These are phyloP conservation scores for Acronicta alni DNA, from an alignment of 2,888 invertebrate species.

Conservation along the genomic window DNA sequence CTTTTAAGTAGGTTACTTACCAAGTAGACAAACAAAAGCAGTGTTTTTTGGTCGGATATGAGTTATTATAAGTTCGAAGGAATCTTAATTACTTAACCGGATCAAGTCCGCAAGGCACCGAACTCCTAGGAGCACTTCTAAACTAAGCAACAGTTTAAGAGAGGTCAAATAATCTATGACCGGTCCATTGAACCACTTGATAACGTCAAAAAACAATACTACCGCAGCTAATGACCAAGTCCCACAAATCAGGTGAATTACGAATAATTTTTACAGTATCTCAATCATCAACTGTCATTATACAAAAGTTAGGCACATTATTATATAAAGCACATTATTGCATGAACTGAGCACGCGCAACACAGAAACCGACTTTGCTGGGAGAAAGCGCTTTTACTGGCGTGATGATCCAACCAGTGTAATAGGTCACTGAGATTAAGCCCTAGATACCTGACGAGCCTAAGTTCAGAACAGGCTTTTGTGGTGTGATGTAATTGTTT, in stretches of 20 bases:
- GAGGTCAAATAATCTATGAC: no score
- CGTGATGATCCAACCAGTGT: conserved; percentile 78
- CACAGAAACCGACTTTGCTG: conserved; percentile 65
- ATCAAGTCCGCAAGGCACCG: no score
- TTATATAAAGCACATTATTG: conserved; percentile 45
- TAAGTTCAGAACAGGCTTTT: conserved; percentile 29
- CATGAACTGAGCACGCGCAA: conserved; percentile 41
- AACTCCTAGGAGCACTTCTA: no score
- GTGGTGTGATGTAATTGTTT: conserved; percentile 29
- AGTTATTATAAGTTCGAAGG: no score
- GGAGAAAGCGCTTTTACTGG: conserved; percentile 74
- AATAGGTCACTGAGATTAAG: conserved; percentile 77
- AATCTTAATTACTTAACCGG: no score
- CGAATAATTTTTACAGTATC: conserved; percentile 36
- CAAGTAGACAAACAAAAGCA: no score
- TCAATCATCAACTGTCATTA: conserved; percentile 36
- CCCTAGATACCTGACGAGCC: conserved; percentile 48
- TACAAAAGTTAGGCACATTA: conserved; percentile 16
- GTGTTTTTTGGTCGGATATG: no score
- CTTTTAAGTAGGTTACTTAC: no score
- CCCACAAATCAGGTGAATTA: conserved; percentile 28
- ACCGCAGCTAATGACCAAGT: conserved; percentile 30
- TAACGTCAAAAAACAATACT: no score
- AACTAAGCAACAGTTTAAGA: no score
- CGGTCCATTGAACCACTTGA: no score